Evolutionary conservation across 2,888 invertebrate species (phyloP).

Genomic region (Oscheius sp.): DNA sequence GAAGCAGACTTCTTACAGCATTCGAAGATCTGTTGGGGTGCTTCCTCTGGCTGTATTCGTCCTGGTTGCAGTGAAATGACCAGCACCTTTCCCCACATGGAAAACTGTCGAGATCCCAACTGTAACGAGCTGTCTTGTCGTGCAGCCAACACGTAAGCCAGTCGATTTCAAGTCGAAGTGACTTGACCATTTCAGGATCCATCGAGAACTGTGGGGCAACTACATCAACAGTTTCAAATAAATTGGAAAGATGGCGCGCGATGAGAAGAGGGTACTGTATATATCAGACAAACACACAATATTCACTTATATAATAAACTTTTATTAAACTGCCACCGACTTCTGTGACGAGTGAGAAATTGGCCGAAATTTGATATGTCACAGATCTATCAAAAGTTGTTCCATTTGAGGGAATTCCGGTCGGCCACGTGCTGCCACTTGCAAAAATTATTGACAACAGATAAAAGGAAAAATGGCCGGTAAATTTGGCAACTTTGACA

Average conservation of each 20-base stretch:
- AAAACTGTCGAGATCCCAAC: conserved; percentile 17
- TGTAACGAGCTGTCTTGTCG: conserved; percentile 20
- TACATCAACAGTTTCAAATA: conserved; percentile 1
- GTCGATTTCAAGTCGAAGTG: background rate
- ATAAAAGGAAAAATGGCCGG: too few relatives aligned
- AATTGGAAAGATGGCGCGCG: background rate
- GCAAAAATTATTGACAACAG: too few relatives aligned
- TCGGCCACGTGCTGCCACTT: too few relatives aligned
- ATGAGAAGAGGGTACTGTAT: background rate
- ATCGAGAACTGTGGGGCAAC: conserved; percentile 1
- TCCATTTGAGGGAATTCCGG: too few relatives aligned
- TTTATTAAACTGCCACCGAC: background rate
- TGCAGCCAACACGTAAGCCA: conserved; percentile 17
- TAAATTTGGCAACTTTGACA: too few relatives aligned
- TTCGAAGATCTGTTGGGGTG: conserved; percentile 15
- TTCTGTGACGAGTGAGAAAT: too few relatives aligned
- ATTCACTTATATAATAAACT: background rate
- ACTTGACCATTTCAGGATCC: background rate
- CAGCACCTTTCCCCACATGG: conserved; percentile 12
- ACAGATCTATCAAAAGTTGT: too few relatives aligned
- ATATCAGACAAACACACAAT: background rate
- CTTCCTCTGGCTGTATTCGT: conserved; percentile 1
- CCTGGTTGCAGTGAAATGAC: conserved; percentile 24
- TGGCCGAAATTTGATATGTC: too few relatives aligned
- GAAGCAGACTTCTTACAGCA: conserved; percentile 26